Evolutionary conservation across 1,140 invertebrate genomes (phyloP).

Genomic region (Papilio polyxenes): DNA sequence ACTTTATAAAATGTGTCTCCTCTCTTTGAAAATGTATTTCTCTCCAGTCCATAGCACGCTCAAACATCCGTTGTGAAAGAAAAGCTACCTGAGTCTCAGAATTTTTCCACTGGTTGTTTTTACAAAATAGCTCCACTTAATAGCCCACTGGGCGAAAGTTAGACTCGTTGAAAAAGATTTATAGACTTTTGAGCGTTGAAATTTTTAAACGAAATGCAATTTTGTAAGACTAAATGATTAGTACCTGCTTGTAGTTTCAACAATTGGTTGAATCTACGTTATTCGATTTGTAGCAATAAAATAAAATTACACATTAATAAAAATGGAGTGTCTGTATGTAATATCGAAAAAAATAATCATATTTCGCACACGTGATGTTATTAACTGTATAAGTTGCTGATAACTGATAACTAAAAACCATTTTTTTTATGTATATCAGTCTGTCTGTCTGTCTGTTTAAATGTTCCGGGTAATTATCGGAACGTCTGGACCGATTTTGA

Average conservation of each 20-base stretch:
- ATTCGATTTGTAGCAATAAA: background rate
- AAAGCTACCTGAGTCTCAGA: conserved; percentile 3
- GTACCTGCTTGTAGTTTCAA: background rate
- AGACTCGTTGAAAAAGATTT: background rate
- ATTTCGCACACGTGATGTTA: no score
- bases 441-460: no score
- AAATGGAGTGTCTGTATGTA: no score
- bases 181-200: background rate
- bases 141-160: conserved; percentile 5
- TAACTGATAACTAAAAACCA: no score
- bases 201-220: conserved; percentile 8
- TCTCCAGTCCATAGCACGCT: background rate
- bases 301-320: no score
- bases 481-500: no score
- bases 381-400: no score
- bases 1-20: background rate
- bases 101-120: conserved; percentile 26
- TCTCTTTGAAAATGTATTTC: background rate
- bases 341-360: no score
- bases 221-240: background rate
- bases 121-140: conserved; percentile 16
- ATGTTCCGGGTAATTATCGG: no score
- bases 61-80: conserved; percentile 18
- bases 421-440: no score
- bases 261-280: background rate